Conservation (phyloP, 2,113 vertebrate species). For the Heterotilapia buettikoferi region DNA sequence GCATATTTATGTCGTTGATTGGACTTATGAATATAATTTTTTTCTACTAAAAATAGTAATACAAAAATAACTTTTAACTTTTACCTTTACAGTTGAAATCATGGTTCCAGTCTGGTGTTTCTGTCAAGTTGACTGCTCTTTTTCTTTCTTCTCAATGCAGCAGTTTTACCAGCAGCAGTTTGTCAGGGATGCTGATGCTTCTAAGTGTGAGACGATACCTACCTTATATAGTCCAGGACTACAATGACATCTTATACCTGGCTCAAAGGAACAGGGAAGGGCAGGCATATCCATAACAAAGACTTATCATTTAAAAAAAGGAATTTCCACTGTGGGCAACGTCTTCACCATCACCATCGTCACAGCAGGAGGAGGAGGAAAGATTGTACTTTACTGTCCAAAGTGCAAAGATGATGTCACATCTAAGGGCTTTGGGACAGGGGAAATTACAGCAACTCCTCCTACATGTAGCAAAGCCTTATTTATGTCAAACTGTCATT, state of each 20-base stretch:
- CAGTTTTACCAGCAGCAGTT: background rate
- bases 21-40: background rate
- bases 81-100: conserved; percentile 64
- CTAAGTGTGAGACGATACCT: background rate
- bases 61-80: background rate
- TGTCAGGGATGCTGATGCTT: conserved; percentile 18
- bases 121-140: background rate
- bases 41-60: background rate
- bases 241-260: background rate
- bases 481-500: conserved; percentile 37
- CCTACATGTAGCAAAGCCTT: conserved; percentile 11
- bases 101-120: conserved; percentile 30
- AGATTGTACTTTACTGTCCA: background rate
- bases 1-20: background rate
- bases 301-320: background rate
- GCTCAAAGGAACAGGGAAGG: background rate
- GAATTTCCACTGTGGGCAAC: background rate
- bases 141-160: background rate
- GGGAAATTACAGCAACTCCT: conserved; percentile 45
- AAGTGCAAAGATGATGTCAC: conserved; percentile 17
- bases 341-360: background rate
- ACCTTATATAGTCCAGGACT: conserved; percentile 53
- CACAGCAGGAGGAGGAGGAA: background rate
- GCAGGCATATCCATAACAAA: background rate
- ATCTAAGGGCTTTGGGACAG: background rate